Conservation (phyloP, 2,888 invertebrate genomes). For the Coecobrya sp. region DNA sequence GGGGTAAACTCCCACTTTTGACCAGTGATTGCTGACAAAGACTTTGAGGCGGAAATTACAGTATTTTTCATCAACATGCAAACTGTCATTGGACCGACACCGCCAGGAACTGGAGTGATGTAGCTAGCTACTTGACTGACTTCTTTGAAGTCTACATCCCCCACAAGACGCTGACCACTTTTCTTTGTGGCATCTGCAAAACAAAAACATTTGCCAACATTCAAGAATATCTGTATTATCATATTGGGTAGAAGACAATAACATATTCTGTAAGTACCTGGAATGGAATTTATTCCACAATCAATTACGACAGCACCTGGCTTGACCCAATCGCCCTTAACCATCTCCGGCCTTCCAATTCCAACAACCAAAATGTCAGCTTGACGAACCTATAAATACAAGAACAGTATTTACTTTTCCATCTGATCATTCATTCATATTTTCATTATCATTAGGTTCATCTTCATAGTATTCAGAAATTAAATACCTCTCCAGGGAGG, state of each 20-base stretch:
- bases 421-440: background rate
- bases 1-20: conserved; percentile 92
- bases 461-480: background rate
- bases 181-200: conserved; percentile 92
- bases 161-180: conserved; percentile 95
- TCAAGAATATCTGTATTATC: no score
- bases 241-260: background rate
- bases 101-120: conserved; percentile 97
- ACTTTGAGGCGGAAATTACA: conserved; percentile 93
- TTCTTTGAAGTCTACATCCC: conserved; percentile 96
- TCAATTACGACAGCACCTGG: conserved; percentile 99
- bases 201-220: no score
- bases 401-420: background rate
- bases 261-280: conserved; percentile 90
- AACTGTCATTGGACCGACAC: conserved; percentile 99
- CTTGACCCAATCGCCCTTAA: conserved; percentile 98
- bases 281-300: conserved; percentile 98
- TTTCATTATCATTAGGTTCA: background rate
- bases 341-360: conserved; percentile 96
- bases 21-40: conserved; percentile 87
- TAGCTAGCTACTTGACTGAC: conserved; percentile 94
- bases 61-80: conserved; percentile 99
- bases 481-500: conserved; percentile 91
- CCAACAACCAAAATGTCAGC: conserved; percentile 99
- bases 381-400: conserved; percentile 87